Base-by-base conservation (phyloP, 2,888 invertebrate species). In the Caenorhabditis afra region DNA sequence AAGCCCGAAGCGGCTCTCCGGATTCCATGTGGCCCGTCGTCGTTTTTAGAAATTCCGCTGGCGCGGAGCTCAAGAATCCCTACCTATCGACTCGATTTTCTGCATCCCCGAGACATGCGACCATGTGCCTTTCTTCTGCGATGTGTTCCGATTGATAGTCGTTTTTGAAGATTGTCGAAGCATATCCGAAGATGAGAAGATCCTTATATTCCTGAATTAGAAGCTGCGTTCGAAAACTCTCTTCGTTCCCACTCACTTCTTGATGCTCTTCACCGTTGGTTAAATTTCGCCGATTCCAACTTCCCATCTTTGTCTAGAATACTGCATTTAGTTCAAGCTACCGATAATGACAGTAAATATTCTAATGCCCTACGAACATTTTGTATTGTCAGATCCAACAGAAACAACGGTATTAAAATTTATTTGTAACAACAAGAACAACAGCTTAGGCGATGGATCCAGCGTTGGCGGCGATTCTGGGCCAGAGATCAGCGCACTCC, bases 401-500 rank as follows among this genome's bases (percentile, higher is more conserved):
- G 8, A n/a, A n/a, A 10, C 44, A 75, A 75, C 75, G 59, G 20
- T 53, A 59, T 66, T 66, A 78, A 78, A 57, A 74, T 79, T 79
- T 59, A 79, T 79, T 79, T 73, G 49, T 64, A 79, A 79, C 79
- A 75, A 75, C 74, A 79, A 79, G 41, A 74, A 75, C 52, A 74
- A 79, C 74, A 70, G 68, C 58, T 92, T 93, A 98, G 91, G 97
- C 97, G 93, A 99, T 98, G 91, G 97, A 97, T 93, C 97, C 96
- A 80, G 99, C 97, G 92, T 98, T 98, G 66, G 97, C 97, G 74
- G 99, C 98, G 91, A 99, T 98, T 93, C 98, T 96, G 86, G 99
- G 99, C 99, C 99, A 99, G 86, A 99, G 93, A 92, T 99, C 99
- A 67, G 99, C 99, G 92, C 99, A 99, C 92, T 99, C 99, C 92